These are phyloP conservation scores for Parnassius glacialis DNA, from an alignment of 2,888 invertebrate genomes.

Conservation along the genomic window DNA sequence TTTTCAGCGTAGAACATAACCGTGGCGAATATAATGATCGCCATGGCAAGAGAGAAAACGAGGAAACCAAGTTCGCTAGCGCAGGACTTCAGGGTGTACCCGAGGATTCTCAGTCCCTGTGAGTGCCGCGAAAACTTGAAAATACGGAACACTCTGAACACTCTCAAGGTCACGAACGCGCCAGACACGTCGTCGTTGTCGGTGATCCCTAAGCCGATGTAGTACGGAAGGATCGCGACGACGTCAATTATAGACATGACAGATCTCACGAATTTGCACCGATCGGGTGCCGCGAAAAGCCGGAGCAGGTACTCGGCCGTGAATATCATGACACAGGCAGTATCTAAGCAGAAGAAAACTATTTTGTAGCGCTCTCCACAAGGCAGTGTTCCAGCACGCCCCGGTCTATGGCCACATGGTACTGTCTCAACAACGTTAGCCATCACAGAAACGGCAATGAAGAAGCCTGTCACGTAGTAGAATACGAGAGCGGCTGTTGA, in stretches of 20 bases:
- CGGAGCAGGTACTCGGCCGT: constrained; percentile 97
- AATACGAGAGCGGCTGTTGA: constrained; percentile 99
- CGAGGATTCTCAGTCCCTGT: constrained; percentile 98
- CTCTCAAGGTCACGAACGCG: constrained; percentile 98
- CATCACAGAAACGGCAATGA: constrained; percentile 99
- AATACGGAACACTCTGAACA: constrained; percentile 99
- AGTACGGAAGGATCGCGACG: constrained; percentile 99
- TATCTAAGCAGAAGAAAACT: constrained; percentile 99
- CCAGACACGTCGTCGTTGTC: constrained; percentile 99
- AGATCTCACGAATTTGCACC: constrained; percentile 97
- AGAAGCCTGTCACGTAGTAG: constrained; percentile 99
- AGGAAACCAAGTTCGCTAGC: constrained; percentile 99
- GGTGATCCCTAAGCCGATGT: constrained; percentile 98
- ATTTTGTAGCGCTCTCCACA: constrained; percentile 99
- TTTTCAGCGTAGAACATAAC: constrained; percentile 99
- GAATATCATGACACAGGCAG: constrained; percentile 99
- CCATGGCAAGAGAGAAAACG: constrained; percentile 99
- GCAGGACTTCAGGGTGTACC: constrained; percentile 99
- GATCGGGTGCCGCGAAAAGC: constrained; percentile 98
- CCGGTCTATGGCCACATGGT: constrained; percentile 94
- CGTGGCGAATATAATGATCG: constrained; percentile 99
- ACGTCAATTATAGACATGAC: constrained; percentile 99
- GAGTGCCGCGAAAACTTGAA: constrained; percentile 99
- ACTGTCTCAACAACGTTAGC: constrained; percentile 99
- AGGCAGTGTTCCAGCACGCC: constrained; percentile 91